A percentile compares a stretch with the other conserved stretches of the same genome.
These are phyloP conservation scores for Drosophila littoralis DNA, from an alignment of 1,140 invertebrate species.

Conservation along the genomic window DNA sequence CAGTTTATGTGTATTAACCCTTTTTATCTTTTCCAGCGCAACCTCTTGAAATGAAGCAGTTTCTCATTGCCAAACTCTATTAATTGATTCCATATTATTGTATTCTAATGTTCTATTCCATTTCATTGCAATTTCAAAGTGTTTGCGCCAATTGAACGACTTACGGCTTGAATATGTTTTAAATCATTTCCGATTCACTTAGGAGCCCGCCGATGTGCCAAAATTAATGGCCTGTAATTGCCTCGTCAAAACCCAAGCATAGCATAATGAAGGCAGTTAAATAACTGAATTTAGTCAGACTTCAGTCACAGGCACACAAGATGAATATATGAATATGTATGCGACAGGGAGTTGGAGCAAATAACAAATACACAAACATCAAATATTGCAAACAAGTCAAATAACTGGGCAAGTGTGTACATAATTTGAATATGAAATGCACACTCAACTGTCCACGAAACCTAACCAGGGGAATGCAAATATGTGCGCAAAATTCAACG, in stretches of 20 bases:
- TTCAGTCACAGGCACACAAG: background rate
- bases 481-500: background rate
- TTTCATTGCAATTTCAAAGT: background rate
- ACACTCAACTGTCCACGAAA: constrained; percentile 11
- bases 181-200: background rate
- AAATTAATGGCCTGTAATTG: constrained; percentile 17
- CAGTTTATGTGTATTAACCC: too few species aligned
- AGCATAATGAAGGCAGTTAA: constrained; percentile 24
- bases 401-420: constrained; percentile 23
- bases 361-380: constrained; percentile 26
- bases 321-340: background rate
- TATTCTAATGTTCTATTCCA: background rate
- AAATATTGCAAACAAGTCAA: constrained; percentile 22
- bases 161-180: too few species aligned
- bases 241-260: constrained; percentile 9
- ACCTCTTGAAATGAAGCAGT: too few species aligned
- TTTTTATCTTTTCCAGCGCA: too few species aligned
- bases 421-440: constrained; percentile 30
- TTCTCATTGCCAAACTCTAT: too few species aligned
- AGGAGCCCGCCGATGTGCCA: background rate
- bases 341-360: background rate
- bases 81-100: background rate
- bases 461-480: background rate
- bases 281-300: constrained; percentile 1
- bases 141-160: constrained; percentile 2